Percentiles rank a stretch among this genome's conserved stretches.
These are phyloP conservation scores for Epizoanthus stellaris DNA, from an alignment of 92 coral and sea anemone species.

Conservation along the genomic window DNA sequence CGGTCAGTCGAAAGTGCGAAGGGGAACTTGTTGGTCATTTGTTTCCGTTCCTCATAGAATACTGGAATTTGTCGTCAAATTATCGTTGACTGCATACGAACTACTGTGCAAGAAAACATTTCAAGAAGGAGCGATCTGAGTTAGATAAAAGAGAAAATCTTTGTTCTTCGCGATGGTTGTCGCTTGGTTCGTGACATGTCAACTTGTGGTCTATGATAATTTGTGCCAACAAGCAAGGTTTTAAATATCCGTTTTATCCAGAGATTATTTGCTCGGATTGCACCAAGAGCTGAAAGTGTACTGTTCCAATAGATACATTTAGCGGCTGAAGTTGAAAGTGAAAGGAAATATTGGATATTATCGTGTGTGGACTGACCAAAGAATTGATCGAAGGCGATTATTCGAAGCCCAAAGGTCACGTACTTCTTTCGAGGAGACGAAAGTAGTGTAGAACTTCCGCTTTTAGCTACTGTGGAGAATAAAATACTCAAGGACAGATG, in stretches of 20 bases:
- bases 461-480: neutral
- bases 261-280: neutral
- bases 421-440: neutral
- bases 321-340: neutral
- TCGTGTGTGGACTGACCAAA: neutral
- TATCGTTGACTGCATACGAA: neutral
- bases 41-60: neutral
- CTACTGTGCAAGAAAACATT: neutral
- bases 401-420: conserved; percentile 25
- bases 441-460: conserved; percentile 21
- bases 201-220: too few species aligned
- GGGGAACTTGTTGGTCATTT: neutral
- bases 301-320: neutral
- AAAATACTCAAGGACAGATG: conserved; percentile 45
- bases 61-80: neutral
- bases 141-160: neutral
- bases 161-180: too few species aligned
- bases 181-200: too few species aligned
- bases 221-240: conserved; percentile 20
- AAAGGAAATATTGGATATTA: neutral
- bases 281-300: conserved; percentile 8
- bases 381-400: conserved; percentile 12
- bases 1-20: conserved; percentile 23
- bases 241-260: neutral
- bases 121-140: neutral